Percentiles rank a stretch among this genome's conserved stretches.
phyloP scores from a whole-genome alignment of 2,113 vertebrate genomes.

The Micromys minutus region DNA sequence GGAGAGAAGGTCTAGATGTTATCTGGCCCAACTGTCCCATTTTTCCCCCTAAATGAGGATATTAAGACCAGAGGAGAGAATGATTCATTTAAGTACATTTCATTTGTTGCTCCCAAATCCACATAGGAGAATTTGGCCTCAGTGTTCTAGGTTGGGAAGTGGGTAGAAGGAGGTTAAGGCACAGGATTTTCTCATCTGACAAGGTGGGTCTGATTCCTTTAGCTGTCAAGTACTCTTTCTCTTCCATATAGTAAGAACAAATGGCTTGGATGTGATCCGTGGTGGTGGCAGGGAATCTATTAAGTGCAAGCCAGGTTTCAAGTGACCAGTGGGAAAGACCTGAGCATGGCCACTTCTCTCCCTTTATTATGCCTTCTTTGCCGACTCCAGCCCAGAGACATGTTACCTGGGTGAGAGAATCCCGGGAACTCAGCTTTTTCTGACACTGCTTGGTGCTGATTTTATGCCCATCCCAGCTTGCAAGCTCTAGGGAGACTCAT shows the following conservation, averaged over 20 bases:
- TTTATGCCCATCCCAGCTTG: neutral
- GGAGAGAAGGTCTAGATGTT: neutral
- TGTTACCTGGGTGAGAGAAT: neutral
- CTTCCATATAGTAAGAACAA: conserved; percentile 7
- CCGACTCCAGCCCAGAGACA: neutral
- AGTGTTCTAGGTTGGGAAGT: neutral
- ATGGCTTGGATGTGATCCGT: neutral
- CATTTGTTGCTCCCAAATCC: neutral
- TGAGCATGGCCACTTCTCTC: neutral
- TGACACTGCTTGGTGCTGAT: neutral
- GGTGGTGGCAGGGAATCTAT: neutral
- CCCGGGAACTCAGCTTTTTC: neutral
- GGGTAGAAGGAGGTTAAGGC: neutral
- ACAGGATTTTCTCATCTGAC: neutral
- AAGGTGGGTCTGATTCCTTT: neutral
- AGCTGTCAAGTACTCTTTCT: neutral
- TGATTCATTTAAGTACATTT: neutral
- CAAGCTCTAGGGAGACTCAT: neutral
- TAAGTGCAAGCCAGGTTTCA: neutral
- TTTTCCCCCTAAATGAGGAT: neutral
- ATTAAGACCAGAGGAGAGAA: neutral
- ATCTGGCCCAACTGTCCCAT: neutral
- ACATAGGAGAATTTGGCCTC: neutral
- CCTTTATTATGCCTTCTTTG: neutral
- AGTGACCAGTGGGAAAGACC: neutral